phyloP scores from a whole-genome alignment of 2,888 invertebrate genomes.

The Aethes cnicana region DNA sequence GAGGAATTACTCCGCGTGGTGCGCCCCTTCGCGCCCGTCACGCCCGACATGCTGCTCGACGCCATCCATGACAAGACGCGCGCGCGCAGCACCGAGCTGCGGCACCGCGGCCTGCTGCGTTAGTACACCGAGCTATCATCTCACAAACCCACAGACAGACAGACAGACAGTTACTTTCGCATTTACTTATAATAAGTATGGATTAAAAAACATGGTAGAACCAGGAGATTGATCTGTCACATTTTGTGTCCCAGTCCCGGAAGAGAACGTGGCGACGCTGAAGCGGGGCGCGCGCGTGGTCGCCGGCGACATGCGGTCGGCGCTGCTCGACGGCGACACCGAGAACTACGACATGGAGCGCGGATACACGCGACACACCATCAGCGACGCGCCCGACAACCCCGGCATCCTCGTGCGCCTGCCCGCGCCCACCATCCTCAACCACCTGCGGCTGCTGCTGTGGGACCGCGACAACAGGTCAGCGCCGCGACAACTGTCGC shows the following conservation, averaged over 20 bases:
- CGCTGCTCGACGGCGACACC: slow-evolving; percentile 94
- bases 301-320: slow-evolving; percentile 93
- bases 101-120: slow-evolving; percentile 92
- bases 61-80: slow-evolving; percentile 95
- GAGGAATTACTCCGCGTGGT: slow-evolving; percentile 94
- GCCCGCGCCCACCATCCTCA: slow-evolving; percentile 92
- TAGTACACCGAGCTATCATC: slow-evolving; percentile 46
- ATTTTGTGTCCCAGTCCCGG: slow-evolving; percentile 84
- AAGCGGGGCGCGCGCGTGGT: slow-evolving; percentile 92
- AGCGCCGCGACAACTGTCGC: too few species aligned
- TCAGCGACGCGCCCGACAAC: slow-evolving; percentile 88
- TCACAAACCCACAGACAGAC: too few species aligned
- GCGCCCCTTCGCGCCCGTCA: slow-evolving; percentile 92
- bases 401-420: slow-evolving; percentile 92
- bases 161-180: too few species aligned
- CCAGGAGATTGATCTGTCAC: neutral
- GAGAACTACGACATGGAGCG: slow-evolving; percentile 95
- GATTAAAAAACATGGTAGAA: too few species aligned
- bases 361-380: slow-evolving; percentile 94
- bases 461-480: slow-evolving; percentile 96
- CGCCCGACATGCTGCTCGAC: slow-evolving; percentile 95
- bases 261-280: slow-evolving; percentile 95
- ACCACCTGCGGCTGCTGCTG: slow-evolving; percentile 94
- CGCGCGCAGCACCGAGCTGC: slow-evolving; percentile 88
- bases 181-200: too few species aligned